phyloP scores from a whole-genome alignment of 2,888 invertebrate species.

The Digitonthophagus gazella region DNA sequence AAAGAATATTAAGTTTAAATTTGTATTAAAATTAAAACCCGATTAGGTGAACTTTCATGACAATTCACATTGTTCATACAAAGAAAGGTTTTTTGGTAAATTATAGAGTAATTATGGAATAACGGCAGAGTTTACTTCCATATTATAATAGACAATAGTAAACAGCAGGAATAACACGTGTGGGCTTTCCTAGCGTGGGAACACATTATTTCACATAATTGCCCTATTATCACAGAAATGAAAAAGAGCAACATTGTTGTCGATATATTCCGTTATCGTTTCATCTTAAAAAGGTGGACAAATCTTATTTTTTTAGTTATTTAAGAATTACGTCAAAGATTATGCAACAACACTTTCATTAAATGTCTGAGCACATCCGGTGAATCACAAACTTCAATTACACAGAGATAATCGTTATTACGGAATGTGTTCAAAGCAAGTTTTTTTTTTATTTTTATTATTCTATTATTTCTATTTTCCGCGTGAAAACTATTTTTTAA shows the following conservation, averaged over 20 bases:
- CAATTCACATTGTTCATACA: not conserved
- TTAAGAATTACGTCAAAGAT: too few relatives aligned
- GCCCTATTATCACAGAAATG: not conserved
- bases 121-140: not conserved
- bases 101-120: conserved; percentile 3
- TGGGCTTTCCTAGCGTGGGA: not conserved
- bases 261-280: not conserved
- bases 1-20: too few relatives aligned
- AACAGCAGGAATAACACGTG: not conserved
- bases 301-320: too few relatives aligned
- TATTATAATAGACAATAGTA: not conserved
- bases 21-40: too few relatives aligned
- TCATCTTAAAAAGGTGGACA: not conserved
- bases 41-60: too few relatives aligned
- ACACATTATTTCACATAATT: not conserved
- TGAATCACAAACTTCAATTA: not conserved
- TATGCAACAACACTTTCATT: not conserved
- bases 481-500: too few relatives aligned
- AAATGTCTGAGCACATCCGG: not conserved
- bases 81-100: not conserved
- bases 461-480: too few relatives aligned
- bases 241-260: not conserved
- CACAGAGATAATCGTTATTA: not conserved
- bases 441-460: too few relatives aligned
- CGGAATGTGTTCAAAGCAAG: too few relatives aligned